These are phyloP conservation scores for Scomber japonicus DNA, from an alignment of 2,113 vertebrate genomes.

Conservation along the genomic window DNA sequence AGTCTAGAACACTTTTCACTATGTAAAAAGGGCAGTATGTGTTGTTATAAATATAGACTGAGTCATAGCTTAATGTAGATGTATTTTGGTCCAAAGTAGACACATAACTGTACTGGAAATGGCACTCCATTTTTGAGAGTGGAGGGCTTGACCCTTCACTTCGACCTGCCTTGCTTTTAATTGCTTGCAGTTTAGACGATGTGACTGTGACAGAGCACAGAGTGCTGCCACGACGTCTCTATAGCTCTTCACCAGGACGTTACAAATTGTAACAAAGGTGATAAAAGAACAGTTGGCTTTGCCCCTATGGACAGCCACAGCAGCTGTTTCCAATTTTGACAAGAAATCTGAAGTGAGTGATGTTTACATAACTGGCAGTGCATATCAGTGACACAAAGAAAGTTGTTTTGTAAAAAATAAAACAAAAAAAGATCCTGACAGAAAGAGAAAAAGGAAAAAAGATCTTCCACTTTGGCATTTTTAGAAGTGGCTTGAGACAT, in stretches of 20 bases:
- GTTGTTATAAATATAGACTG: slow-evolving; percentile 22
- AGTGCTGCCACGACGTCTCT: slow-evolving; percentile 34
- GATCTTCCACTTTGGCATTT: slow-evolving; percentile 65
- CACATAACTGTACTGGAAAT: slow-evolving; percentile 29
- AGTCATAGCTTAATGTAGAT: slow-evolving; percentile 25
- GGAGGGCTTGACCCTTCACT: slow-evolving; percentile 48
- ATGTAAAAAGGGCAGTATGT: background rate
- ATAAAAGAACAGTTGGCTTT: slow-evolving; percentile 58
- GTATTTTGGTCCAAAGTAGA: slow-evolving; percentile 25
- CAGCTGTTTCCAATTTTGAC: slow-evolving; percentile 80
- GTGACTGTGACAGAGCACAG: slow-evolving; percentile 67
- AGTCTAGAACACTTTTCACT: background rate
- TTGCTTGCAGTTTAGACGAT: slow-evolving; percentile 53
- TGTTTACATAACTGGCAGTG: slow-evolving; percentile 74
- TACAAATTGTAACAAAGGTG: slow-evolving; percentile 71
- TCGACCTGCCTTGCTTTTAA: slow-evolving; percentile 64
- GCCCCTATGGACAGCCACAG: slow-evolving; percentile 43
- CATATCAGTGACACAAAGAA: slow-evolving; percentile 75
- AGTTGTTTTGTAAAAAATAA: slow-evolving; percentile 70
- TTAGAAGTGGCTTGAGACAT: slow-evolving; percentile 73
- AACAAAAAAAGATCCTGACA: slow-evolving; percentile 36
- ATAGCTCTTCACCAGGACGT: slow-evolving; percentile 60
- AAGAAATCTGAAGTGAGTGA: slow-evolving; percentile 66
- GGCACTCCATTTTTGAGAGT: slow-evolving; percentile 37
- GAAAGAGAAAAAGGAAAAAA: slow-evolving; percentile 42